phyloP scores from a whole-genome alignment of 1,140 invertebrate species.

The Campodea augens region DNA sequence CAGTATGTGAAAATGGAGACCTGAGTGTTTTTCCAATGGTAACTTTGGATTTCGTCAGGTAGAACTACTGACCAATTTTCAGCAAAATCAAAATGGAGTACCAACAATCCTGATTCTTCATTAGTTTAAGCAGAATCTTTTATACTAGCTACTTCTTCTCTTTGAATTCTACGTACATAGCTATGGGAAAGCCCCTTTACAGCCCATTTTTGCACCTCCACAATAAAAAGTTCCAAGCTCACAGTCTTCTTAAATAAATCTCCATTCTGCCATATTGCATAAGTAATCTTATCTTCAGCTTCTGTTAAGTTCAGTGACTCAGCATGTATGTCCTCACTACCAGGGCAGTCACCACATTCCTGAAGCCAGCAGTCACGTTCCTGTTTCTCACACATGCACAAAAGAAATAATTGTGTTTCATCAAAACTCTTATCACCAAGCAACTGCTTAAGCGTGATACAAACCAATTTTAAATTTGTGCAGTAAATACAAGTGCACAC shows the following conservation, averaged over 20 bases:
- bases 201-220: neutral
- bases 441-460: neutral
- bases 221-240: neutral
- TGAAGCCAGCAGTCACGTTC: neutral
- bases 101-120: no score
- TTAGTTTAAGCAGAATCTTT: neutral
- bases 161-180: neutral
- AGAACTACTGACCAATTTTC: neutral
- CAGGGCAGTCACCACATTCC: neutral
- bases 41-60: neutral
- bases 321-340: neutral
- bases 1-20: neutral
- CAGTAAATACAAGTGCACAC: neutral
- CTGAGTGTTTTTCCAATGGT: neutral
- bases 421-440: neutral
- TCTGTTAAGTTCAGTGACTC: no score
- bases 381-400: neutral
- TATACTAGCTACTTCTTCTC: neutral
- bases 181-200: neutral
- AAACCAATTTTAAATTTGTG: neutral
- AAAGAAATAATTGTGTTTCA: neutral
- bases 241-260: neutral
- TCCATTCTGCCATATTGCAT: no score
- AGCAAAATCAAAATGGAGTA: no score
- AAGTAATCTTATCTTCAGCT: no score